Evolutionary conservation across 2,888 invertebrate genomes (phyloP), one percentile per base, ranked within the genome.

Genomic region (Drosophila pseudotalamancana): DNA sequence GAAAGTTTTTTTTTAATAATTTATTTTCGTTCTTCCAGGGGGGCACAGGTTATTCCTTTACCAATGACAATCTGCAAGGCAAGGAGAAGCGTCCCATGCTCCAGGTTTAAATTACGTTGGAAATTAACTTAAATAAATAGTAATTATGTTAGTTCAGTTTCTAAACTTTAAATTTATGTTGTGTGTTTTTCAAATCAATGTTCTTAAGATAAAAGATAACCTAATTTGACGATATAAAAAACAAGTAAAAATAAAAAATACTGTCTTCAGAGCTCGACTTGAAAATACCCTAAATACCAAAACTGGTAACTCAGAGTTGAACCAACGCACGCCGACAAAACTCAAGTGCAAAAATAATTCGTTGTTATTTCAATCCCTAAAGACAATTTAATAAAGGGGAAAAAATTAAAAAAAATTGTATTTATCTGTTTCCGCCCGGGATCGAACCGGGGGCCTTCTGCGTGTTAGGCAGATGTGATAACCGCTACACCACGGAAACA

Each of bases 41-140:
- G 83, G 99, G 99, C 31, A 98, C 98, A 12, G 99, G 99, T 11
- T 99, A 98, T 92, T 93, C 98, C 5, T 94, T 94, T 32, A 97
- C 97, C 23, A 98, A 98, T 90, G 93, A 94, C 32, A 94, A 95
- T 77, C 92, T 99, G 54, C 94, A 97, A 90, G 97, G 95, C 8
- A 96, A 95, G 90, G 95, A 96, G 89, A 94, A 95, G 74, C 93
- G 97, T 54, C 97, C 97, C 48, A 97, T 96, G 19, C 91, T 97
- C 67, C 97, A 97, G 91, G 96, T 95, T 27, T 97, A 94, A 92
- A 40, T 11, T 4, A 5, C 21, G 19, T 43, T 32, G 53, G 0
- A 45, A 25, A 23, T 31, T 1, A 6, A 51, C 14, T n/a, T 1
- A 32, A 11, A 1, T 4, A 43, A 43, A n/a, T 48, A n/a, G 4